phyloP scores from a whole-genome alignment of 2,797 vertebrate species.

The Phataginus tetradactyla region DNA sequence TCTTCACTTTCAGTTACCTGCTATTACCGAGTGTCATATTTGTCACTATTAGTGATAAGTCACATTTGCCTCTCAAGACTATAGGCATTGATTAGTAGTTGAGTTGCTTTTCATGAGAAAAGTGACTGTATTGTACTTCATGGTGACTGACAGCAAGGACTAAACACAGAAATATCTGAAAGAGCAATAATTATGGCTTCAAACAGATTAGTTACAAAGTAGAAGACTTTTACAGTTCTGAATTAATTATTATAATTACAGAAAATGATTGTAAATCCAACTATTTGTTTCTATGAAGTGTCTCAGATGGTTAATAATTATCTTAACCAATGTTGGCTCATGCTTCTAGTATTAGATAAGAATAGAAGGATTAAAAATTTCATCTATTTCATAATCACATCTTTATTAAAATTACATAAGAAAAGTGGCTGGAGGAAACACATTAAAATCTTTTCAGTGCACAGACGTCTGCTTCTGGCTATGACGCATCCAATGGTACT shows the following conservation, averaged over 20 bases:
- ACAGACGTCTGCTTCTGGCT: neutral
- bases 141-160: slow-evolving; percentile 14
- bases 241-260: slow-evolving; percentile 49
- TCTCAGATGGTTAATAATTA: slow-evolving; percentile 12
- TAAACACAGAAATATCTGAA: neutral
- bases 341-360: neutral
- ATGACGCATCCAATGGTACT: neutral
- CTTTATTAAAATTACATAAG: neutral
- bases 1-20: neutral
- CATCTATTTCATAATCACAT: neutral
- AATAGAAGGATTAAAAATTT: neutral
- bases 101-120: slow-evolving; percentile 25
- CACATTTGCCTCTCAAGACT: neutral
- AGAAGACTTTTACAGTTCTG: slow-evolving; percentile 8
- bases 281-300: slow-evolving; percentile 31
- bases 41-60: neutral
- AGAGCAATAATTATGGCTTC: slow-evolving; percentile 35
- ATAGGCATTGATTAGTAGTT: neutral
- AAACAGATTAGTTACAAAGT: neutral
- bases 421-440: neutral
- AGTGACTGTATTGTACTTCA: neutral
- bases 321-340: neutral
- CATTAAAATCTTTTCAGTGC: neutral
- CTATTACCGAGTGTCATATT: neutral
- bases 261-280: neutral